Conservation (phyloP, 2,113 vertebrate species). For the Parotia lawesii region DNA sequence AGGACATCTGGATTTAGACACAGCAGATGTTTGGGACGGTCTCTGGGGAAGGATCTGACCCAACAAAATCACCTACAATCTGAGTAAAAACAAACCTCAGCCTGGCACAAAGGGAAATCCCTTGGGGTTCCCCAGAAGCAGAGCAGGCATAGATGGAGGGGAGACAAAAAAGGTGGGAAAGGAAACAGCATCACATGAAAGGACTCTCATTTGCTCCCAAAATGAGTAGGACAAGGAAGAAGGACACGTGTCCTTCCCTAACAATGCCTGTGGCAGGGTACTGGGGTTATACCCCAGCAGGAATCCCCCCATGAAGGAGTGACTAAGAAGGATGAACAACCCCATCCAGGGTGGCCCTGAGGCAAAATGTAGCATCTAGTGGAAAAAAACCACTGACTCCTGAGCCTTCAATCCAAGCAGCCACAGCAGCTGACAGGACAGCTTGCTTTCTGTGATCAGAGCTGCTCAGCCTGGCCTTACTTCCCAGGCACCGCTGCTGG, state of each 20-base stretch:
- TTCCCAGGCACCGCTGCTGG: neutral
- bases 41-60: neutral
- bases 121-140: neutral
- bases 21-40: neutral
- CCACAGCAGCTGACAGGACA: neutral
- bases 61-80: neutral
- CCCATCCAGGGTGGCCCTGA: neutral
- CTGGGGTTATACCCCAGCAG: neutral
- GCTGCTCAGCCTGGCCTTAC: neutral
- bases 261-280: neutral
- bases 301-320: neutral
- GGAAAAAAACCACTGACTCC: accelerated
- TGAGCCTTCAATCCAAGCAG: neutral
- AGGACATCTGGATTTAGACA: neutral
- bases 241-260: neutral
- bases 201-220: neutral
- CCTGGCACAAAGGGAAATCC: neutral
- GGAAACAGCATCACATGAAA: neutral
- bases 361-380: neutral
- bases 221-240: neutral
- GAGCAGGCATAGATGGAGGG: neutral
- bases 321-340: neutral
- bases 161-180: neutral
- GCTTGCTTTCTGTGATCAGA: neutral
- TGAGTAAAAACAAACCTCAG: neutral